Conservation (phyloP, 2,113 vertebrate species). For the Macrotus californicus region DNA sequence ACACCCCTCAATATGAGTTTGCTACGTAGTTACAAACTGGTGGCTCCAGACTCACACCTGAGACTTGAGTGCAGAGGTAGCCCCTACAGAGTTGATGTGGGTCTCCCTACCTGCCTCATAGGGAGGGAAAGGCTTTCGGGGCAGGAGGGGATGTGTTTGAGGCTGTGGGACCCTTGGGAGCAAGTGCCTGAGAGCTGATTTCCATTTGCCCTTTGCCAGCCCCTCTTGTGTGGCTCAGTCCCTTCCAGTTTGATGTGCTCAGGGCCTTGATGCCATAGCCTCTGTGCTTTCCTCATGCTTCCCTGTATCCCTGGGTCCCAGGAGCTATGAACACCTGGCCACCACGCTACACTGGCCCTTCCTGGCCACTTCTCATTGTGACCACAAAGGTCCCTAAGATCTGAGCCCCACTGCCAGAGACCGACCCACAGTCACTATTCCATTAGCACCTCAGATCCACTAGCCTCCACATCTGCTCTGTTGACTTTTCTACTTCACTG, state of each 20-base stretch:
- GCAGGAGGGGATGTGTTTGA: background rate
- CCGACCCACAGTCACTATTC: background rate
- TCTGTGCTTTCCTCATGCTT: background rate
- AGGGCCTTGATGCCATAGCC: background rate
- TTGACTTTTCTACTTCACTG: background rate
- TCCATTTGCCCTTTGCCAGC: background rate
- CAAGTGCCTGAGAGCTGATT: background rate
- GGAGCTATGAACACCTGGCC: background rate
- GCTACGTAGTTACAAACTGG: background rate
- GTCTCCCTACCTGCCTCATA: background rate
- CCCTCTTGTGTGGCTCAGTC: background rate
- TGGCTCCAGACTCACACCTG: background rate
- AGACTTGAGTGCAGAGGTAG: background rate
- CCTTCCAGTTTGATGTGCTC: background rate
- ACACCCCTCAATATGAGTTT: background rate
- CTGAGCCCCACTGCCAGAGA: background rate
- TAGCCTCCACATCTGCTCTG: background rate
- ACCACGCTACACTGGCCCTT: background rate
- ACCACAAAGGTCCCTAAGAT: background rate
- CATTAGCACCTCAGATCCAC: background rate
- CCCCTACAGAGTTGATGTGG: background rate
- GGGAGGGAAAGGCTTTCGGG: background rate
- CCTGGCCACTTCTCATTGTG: background rate
- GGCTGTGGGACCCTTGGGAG: background rate
- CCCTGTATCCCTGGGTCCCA: background rate